Evolutionary conservation across 1,140 invertebrate genomes (phyloP).

Genomic region (Grapholita molesta): DNA sequence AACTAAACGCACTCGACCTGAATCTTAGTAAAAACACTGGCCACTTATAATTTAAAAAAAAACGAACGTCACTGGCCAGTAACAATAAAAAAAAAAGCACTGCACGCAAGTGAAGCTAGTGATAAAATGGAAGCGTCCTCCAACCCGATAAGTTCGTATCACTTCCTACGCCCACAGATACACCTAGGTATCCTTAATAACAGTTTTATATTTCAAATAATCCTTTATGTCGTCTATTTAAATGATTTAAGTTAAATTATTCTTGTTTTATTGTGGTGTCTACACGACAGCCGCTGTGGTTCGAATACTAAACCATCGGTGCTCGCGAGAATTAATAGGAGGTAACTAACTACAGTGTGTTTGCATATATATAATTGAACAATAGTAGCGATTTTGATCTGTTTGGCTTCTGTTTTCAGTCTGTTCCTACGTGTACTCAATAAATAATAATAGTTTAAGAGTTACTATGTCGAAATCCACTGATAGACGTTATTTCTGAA

Average conservation of each 20-base stretch:
- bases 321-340: background rate
- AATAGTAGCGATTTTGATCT: conserved; percentile 4
- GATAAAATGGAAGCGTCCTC: background rate
- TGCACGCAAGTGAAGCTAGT: no score
- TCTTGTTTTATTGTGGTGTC: background rate
- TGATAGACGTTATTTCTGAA: no score
- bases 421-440: background rate
- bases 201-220: no score
- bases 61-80: background rate
- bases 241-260: background rate
- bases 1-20: background rate
- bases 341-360: background rate
- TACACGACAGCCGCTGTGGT: background rate
- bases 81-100: no score
- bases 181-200: no score
- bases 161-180: background rate
- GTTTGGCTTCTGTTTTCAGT: background rate
- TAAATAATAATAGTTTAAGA: background rate
- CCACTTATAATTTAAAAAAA: background rate
- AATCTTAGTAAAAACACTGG: background rate
- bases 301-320: background rate
- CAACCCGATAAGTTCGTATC: background rate
- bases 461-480: no score
- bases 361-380: background rate
- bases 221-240: background rate